phyloP scores from a whole-genome alignment of 2,113 vertebrate genomes.

The Mirounga angustirostris region DNA sequence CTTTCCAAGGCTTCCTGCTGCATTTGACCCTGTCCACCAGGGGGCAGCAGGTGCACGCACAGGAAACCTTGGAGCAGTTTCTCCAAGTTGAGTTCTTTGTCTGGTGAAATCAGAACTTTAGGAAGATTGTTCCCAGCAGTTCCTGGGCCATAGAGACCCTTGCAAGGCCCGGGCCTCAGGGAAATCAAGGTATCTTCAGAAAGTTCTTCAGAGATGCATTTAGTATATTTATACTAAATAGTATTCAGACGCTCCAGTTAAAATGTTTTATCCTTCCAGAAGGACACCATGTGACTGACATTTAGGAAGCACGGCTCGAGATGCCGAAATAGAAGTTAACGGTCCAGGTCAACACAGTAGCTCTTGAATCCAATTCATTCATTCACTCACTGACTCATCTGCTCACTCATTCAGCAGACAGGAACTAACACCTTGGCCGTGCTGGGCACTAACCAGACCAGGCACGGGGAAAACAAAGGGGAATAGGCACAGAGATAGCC shows the following conservation, averaged over 20 bases:
- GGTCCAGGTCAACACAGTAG: not conserved
- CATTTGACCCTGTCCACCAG: conserved; percentile 4
- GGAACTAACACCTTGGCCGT: not conserved
- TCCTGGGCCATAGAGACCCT: not conserved
- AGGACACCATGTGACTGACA: not conserved
- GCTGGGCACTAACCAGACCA: not conserved
- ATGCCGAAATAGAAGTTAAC: not conserved
- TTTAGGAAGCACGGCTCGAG: not conserved
- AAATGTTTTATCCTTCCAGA: not conserved
- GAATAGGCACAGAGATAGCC: not conserved
- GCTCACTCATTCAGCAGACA: not conserved
- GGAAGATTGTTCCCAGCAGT: not conserved
- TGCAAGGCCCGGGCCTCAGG: accelerated
- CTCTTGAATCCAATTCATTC: not conserved
- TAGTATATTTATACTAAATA: not conserved
- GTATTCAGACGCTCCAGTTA: not conserved
- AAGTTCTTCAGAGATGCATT: not conserved
- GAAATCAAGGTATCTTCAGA: not conserved
- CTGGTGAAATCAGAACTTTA: not conserved
- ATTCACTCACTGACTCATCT: not conserved
- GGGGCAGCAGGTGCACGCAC: not conserved
- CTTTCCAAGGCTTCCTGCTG: not conserved
- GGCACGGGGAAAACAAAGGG: not conserved
- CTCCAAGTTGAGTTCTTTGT: accelerated
- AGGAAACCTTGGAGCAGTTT: too few species aligned